Conservation (phyloP, 1,140 invertebrate genomes). For the Drosophila bocki region DNA sequence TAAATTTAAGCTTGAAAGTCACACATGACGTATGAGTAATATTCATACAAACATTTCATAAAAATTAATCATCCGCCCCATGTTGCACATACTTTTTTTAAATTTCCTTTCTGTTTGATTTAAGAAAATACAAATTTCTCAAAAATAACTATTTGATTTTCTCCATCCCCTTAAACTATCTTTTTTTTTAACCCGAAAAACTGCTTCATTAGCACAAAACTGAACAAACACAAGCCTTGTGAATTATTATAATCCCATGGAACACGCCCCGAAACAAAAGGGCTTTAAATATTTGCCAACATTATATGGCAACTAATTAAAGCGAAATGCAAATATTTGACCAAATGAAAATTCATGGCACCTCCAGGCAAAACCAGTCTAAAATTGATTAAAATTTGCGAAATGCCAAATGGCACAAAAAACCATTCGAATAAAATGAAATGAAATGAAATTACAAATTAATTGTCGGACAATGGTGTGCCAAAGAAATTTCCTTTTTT, state of each 20-base stretch:
- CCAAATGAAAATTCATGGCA: constrained; percentile 45
- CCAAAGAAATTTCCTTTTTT: constrained; percentile 21
- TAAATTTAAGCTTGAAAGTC: not conserved
- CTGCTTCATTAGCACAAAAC: constrained; percentile 66
- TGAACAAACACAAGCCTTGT: constrained; percentile 6
- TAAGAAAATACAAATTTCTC: not conserved
- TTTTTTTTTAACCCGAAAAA: constrained; percentile 14
- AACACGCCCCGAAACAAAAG: not conserved
- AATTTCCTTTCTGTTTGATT: not conserved
- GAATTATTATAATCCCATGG: constrained; percentile 10
- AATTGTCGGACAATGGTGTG: constrained; percentile 32
- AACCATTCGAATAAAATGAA: constrained; percentile 28
- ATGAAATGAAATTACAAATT: constrained; percentile 42
- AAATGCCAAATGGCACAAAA: not conserved
- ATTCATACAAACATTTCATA: not conserved
- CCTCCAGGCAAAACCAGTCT: not conserved
- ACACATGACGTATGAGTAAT: constrained; percentile 1
- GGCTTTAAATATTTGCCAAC: constrained; percentile 27
- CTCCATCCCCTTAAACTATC: not conserved
- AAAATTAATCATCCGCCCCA: constrained; percentile 3
- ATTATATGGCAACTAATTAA: constrained; percentile 67
- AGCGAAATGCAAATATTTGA: constrained; percentile 72
- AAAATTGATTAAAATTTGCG: constrained; percentile 41
- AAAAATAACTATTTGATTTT: not conserved
- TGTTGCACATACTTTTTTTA: not conserved